Evolutionary conservation across 2,113 vertebrate species (phyloP).

Genomic region (Mesitornis unicolor): DNA sequence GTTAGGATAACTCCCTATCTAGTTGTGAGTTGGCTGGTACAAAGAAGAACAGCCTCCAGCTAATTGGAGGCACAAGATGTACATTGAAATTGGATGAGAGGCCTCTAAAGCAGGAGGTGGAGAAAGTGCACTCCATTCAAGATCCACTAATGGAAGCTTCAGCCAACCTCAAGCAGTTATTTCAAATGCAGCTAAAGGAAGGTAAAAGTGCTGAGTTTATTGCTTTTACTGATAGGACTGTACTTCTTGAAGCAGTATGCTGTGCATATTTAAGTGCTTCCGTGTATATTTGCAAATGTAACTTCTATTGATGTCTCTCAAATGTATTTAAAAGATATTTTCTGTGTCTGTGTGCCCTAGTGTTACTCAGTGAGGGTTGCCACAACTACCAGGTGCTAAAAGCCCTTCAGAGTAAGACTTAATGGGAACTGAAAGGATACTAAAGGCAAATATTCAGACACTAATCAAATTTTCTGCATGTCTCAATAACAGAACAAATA

Average conservation of each 20-base stretch:
- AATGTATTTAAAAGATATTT: neutral
- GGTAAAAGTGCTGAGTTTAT: slow-evolving; percentile 27
- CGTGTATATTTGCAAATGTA: neutral
- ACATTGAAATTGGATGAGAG: neutral
- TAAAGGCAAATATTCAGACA: neutral
- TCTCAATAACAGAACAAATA: neutral
- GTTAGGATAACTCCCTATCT: neutral
- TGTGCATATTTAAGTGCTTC: neutral
- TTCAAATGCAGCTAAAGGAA: slow-evolving; percentile 18
- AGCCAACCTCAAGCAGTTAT: slow-evolving; percentile 7
- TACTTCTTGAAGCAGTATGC: neutral
- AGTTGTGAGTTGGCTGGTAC: neutral
- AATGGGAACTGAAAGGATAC: neutral
- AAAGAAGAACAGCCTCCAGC: neutral
- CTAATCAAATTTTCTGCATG: neutral
- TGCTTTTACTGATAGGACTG: neutral
- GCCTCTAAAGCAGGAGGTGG: neutral
- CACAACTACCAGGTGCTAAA: neutral
- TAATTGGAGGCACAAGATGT: neutral
- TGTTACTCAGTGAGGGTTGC: neutral
- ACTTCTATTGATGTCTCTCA: neutral
- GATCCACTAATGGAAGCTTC: slow-evolving; percentile 15
- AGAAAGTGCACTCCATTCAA: slow-evolving; percentile 1
- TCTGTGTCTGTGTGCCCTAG: neutral
- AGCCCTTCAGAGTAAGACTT: neutral